Conservation (phyloP, 1,140 invertebrate species). For the Frieseomelitta varia region DNA sequence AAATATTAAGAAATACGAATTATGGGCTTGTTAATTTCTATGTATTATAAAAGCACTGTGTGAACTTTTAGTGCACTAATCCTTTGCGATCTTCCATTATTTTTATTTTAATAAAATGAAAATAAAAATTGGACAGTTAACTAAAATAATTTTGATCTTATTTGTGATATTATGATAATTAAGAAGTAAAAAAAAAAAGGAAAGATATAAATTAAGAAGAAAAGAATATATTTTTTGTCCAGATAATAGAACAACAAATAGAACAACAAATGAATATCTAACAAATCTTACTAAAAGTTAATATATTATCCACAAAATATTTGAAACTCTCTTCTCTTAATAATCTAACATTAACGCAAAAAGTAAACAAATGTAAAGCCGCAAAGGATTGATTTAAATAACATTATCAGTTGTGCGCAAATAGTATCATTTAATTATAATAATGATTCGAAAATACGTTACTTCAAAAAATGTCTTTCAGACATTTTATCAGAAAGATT, state of each 20-base stretch:
- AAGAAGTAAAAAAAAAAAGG: not conserved
- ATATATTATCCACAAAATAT: not conserved
- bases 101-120: not conserved
- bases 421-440: slow-evolving; percentile 24
- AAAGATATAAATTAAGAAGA: not conserved
- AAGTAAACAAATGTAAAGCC: not conserved
- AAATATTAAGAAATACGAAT: slow-evolving; percentile 47
- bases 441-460: not conserved
- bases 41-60: slow-evolving; percentile 34
- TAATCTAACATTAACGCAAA: not conserved
- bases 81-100: slow-evolving; percentile 6
- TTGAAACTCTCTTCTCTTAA: not conserved
- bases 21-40: slow-evolving; percentile 13
- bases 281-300: no score
- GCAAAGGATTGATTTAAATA: slow-evolving; percentile 34
- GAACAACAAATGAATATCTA: not conserved
- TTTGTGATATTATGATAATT: not conserved
- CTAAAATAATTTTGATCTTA: not conserved
- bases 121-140: not conserved
- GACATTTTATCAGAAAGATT: not conserved
- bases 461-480: not conserved
- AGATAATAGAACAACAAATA: not conserved
- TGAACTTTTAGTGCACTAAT: slow-evolving; percentile 26
- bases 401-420: slow-evolving; percentile 37
- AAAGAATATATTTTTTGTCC: not conserved